Evolutionary conservation across 1,140 invertebrate genomes (phyloP), one percentile per base, ranked within the genome.

Genomic region (Drosophila subpulchrella): DNA sequence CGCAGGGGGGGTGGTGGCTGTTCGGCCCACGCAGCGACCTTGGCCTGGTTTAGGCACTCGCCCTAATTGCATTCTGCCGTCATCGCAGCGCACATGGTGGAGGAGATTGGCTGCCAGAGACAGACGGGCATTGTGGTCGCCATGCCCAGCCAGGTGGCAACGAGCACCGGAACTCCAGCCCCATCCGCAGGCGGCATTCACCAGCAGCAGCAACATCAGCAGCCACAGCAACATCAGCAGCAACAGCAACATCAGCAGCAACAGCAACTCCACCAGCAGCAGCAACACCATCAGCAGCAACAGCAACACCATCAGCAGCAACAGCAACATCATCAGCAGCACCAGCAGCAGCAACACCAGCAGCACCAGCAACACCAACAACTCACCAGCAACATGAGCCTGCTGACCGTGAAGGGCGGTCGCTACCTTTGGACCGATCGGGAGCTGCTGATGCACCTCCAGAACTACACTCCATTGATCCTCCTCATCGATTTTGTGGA

Each of bases 401-500:
- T 88, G 74, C 27, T 89, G 12, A 75, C 51, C 17, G 59, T 90
- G 2, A 88, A 88, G 51, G 47, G 65, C 6, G 78, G 75, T 0
- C 78, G 86, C 11, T 91, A 91, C 53, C 36, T 91, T 0, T 91
- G 90, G 90, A 91, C 90, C 0, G 90, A 91, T 51, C 71, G 90
- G 20, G 90, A 91, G 56, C 68, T 91, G 0, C 8, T 91, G 2
- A 91, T 91, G 90, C 90, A 91, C 66, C 57, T 91, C 27, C 90
- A 91, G 61, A 91, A 91, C 53, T 91, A 91, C 56, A 91, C 90
- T 6, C 90, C 90, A 0, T 51, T 91, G 7, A 91, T 91, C 10
- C 54, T 90, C 30, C 60, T 91, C 3, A 91, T 91, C 50, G 90
- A 91, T 58, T 91, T 91, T 39, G 90, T 91, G 75, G 85, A 91